These are phyloP conservation scores for Altica lythri DNA, from an alignment of 2,888 invertebrate species.

Conservation along the genomic window DNA sequence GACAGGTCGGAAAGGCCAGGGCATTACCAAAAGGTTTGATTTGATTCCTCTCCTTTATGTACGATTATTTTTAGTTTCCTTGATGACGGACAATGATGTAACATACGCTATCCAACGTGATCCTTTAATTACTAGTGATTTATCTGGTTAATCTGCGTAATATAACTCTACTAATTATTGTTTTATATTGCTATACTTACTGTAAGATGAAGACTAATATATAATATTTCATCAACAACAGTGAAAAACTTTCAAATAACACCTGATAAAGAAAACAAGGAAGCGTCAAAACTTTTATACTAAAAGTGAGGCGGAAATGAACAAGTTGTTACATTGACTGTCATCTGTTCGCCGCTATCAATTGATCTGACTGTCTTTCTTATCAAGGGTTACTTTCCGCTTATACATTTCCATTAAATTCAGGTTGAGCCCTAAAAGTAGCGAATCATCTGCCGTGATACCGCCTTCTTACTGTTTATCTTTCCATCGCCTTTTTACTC, in stretches of 20 bases:
- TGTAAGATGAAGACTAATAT: too few relatives aligned
- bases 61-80: too few relatives aligned
- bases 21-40: constrained; percentile 51
- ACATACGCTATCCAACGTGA: too few relatives aligned
- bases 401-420: constrained; percentile 56
- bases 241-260: background rate
- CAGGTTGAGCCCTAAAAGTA: constrained; percentile 39
- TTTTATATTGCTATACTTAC: too few relatives aligned
- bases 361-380: constrained; percentile 57
- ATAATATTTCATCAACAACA: too few relatives aligned
- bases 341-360: constrained; percentile 55
- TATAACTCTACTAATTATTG: too few relatives aligned
- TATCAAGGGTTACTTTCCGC: constrained; percentile 56
- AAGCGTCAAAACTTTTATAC: constrained; percentile 31
- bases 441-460: constrained; percentile 32
- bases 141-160: too few relatives aligned
- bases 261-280: background rate
- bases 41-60: constrained; percentile 30
- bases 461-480: constrained; percentile 43
- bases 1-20: constrained; percentile 63
- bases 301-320: constrained; percentile 48
- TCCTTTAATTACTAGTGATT: too few relatives aligned
- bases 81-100: too few relatives aligned
- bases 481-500: constrained; percentile 49
- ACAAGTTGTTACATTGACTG: constrained; percentile 55